Percentiles rank a stretch among this genome's conserved stretches.
Conservation (phyloP, 2,113 vertebrate genomes). For the Phaetusa simplex region DNA sequence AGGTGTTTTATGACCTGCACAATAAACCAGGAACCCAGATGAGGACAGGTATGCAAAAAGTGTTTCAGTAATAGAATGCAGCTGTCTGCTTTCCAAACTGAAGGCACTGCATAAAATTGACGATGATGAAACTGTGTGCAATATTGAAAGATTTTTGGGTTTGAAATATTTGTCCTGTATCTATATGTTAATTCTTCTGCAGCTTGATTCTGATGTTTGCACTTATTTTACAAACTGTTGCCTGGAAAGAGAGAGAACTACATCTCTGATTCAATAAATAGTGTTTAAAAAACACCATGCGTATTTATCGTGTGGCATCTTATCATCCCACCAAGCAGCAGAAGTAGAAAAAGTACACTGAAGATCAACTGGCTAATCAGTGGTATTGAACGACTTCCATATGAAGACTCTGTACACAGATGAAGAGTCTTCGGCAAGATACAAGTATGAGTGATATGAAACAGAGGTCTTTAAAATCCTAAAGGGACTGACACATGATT, state of each 20-base stretch:
- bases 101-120: neutral
- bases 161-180: neutral
- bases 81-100: neutral
- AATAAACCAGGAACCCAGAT: neutral
- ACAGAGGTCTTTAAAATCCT: neutral
- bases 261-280: neutral
- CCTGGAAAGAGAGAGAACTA: neutral
- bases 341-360: neutral
- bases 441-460: neutral
- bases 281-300: neutral
- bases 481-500: neutral
- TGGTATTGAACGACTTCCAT: neutral
- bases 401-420: neutral
- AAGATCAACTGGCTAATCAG: neutral
- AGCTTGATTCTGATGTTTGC: neutral
- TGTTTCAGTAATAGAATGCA: neutral
- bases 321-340: neutral
- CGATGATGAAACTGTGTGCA: neutral
- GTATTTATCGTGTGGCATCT: neutral
- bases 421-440: neutral
- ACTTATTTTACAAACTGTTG: neutral
- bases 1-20: neutral
- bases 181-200: neutral
- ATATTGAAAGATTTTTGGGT: neutral
- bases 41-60: neutral